Evolutionary conservation across 2,113 vertebrate genomes (phyloP).

Genomic region (Chiloscyllium plagiosum): DNA sequence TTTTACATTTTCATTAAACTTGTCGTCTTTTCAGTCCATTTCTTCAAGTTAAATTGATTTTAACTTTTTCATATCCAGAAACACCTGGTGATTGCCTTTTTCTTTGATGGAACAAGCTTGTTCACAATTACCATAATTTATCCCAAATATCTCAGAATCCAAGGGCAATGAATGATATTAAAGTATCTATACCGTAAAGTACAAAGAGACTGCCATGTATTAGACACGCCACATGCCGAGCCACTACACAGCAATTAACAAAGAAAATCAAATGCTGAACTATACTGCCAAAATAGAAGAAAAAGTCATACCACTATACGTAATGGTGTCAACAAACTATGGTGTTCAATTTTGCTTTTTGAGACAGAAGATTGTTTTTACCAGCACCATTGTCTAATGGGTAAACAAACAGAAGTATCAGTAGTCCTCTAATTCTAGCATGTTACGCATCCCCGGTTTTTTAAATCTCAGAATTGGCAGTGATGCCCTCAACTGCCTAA

Average conservation of each 20-base stretch:
- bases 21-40: background rate
- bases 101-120: background rate
- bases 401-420: background rate
- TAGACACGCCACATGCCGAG: background rate
- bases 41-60: background rate
- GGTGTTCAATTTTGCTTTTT: background rate
- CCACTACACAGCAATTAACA: background rate
- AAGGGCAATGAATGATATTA: background rate
- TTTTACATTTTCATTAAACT: background rate
- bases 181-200: background rate
- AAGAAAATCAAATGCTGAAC: background rate
- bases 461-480: background rate
- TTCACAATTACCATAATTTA: background rate
- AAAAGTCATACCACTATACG: background rate
- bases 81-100: background rate
- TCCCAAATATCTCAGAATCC: background rate
- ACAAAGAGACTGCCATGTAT: background rate
- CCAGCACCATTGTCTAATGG: background rate
- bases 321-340: background rate
- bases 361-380: background rate
- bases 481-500: background rate
- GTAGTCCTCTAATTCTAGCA: background rate
- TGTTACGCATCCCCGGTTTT: background rate
- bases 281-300: background rate
- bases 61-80: background rate